Evolutionary conservation across 2,113 vertebrate species (phyloP), one percentile per base, ranked within the genome.

Genomic region (Zosterops pallidus): DNA sequence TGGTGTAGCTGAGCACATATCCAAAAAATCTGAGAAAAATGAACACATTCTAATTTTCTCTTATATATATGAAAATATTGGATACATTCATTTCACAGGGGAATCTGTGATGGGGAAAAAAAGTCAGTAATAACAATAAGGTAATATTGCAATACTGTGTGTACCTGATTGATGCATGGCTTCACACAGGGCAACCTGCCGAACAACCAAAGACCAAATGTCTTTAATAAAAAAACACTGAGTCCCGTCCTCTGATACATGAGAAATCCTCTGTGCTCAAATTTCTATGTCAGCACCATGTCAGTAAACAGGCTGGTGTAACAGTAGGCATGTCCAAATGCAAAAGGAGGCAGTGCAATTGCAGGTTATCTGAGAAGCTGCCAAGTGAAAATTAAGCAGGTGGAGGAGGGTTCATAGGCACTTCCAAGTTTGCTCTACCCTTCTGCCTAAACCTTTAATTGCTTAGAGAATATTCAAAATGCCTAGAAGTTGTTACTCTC

Each of bases 1-100:
- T 69, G 4, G 7, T 69, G 23, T 72, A 9, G 7, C 21, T 70
- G 33, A 21, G 41, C 15, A 57, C 0, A 0, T 35, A 8, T 39
- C 19, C 62, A 87, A 63, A 68, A 65, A 35, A 55, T 31, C 6
- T 2, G 28, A 15, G 5, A 23, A 67, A 44, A 57, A 50, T 28
- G 5, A 44, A 22, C 5, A 11, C 1, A 14, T 50, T 74, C 21
- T 60, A 2, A 25, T 89, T 89, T 92, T 44, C 26, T 21, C 9
- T 93, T 93, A 53, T 25, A 15, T 49, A 25, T 26, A 21, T 20
- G 10, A 35, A 93, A 91, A 9, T 8, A 23, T 2, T 75, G 24
- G 6, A 55, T 63, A 8, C 28, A 55, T 28, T 41, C 1, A 5
- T 8, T 68, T 31, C 71, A 71, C 5, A 60, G 11, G 2, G 22